These are phyloP conservation scores for Antennarius maculatus DNA, from an alignment of 2,797 vertebrate genomes.

Conservation along the genomic window DNA sequence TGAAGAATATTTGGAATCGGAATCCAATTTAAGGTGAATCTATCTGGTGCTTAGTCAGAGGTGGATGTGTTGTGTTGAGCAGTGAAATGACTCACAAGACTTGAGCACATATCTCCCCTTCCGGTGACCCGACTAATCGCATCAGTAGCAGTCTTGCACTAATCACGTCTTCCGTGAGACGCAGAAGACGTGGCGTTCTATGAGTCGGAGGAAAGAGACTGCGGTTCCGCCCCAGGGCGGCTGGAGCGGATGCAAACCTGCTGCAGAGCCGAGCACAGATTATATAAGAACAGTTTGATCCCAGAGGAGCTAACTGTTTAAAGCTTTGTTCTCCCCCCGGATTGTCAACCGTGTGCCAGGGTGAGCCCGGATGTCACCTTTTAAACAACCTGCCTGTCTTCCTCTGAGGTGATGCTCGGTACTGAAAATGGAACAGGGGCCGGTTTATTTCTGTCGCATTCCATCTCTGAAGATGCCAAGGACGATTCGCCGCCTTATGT, in stretches of 20 bases:
- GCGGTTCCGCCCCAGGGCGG: conserved; percentile 13
- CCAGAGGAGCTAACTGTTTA: conserved; percentile 23
- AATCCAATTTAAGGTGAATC: too few species aligned
- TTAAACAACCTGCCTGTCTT: conserved; percentile 26
- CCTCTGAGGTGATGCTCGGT: conserved; percentile 29
- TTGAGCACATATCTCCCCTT: conserved; percentile 34
- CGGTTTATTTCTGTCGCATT: conserved; percentile 61
- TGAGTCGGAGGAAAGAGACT: conserved; percentile 12
- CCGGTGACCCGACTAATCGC: conserved; percentile 58
- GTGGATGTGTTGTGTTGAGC: background rate
- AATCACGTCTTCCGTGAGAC: conserved; percentile 51
- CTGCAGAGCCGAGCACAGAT: conserved; percentile 28
- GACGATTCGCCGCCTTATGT: conserved; percentile 40
- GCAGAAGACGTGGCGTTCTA: conserved; percentile 17
- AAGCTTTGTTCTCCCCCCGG: background rate
- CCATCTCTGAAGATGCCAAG: conserved; percentile 36
- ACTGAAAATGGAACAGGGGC: conserved; percentile 47
- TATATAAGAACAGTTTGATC: conserved; percentile 33
- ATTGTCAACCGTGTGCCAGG: conserved; percentile 39
- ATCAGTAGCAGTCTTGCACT: conserved; percentile 49
- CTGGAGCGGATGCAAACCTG: conserved; percentile 35
- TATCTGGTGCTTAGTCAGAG: conserved; percentile 2
- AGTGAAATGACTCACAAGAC: conserved; percentile 32
- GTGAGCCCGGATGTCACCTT: conserved; percentile 39
- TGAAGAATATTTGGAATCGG: conserved; percentile 6